Base-by-base conservation (phyloP, 2,797 vertebrate species). In the Poeciliopsis gracilis region DNA sequence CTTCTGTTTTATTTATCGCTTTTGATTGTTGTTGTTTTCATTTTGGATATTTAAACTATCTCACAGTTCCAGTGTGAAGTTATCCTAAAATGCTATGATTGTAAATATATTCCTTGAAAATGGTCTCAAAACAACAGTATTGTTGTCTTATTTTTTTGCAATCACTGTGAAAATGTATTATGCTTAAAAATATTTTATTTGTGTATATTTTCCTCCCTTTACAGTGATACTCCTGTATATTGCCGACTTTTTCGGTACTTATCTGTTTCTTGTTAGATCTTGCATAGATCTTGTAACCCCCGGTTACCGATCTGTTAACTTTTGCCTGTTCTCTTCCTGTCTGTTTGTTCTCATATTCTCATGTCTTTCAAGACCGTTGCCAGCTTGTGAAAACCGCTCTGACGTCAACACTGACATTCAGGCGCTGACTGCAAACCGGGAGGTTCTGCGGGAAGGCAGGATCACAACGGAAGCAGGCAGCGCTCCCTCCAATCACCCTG, bases 381-480 rank as follows among this genome's bases (percentile, higher is more conserved):
- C 47, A 73, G 73, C 41, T 49, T 77, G 80, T 85, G 86, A 86
- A 76, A 77, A 49, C 67, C 75, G 57, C 75, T 82, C 79, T 87
- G 90, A 90, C 84, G 87, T 91, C 90, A 92, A 77, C n/a, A 5
- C 81, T 91, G 87, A 87, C 91, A 90, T 92, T 88, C 88, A 91
- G 73, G 77, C 59, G 73, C 83, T 78, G 84, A 86, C 71, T 73
- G 45, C 79, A 82, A 86, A 91, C 78, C 87, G 71, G 71, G 76
- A 78, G 51, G 77, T 71, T 83, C n/a, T 36, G 59, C 43, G 78
- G 80, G 75, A 82, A 73, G 82, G 41, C 55, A 28, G 75, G 5
- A 80, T 69, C 36, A 55, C 33, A 11, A 61, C 16, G 1, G 78
- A 76, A 45, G 36, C 77, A 18, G 63, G 49, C 45, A 4, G 7